Base-by-base conservation (phyloP, 2,113 vertebrate genomes). In the Trematocara nigrifrons region DNA sequence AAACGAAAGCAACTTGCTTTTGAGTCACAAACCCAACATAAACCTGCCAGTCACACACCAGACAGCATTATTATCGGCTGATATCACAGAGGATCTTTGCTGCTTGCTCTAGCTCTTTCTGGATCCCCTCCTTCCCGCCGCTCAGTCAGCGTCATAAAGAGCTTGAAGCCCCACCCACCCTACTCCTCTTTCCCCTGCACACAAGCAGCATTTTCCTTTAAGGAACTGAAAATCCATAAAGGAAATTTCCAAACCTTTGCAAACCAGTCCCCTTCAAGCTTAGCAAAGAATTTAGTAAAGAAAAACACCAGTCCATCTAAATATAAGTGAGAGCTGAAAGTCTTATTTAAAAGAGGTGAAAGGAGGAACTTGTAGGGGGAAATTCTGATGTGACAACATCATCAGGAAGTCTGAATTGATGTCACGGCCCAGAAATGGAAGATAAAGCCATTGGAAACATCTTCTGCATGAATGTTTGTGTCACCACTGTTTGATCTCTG, bases 381-480 rank as follows among this genome's bases (percentile, higher is more conserved):
- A 76, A 76, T 33, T 76, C 47, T 29, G 18, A 54, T 85, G 35
- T 82, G 71, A 83, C 71, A 51, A 47, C 52, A 54, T 83, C 40
- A 56, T 45, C 5, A 20, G 18, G 79, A 52, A 31, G 47, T 82
- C 56, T 64, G 71, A 82, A 54, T 8, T 26, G 49, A 86, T 89
- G 89, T 91, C 89, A 92, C 33, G n/a, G 87, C 88, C 84, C 93
- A 93, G 92, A 94, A 94, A 87, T 93, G 86, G 87, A 94, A 91
- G 87, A 77, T 79, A 61, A 91, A 86, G 64, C 87, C 90, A 90
- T 92, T 91, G 90, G 87, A 90, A 79, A 74, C 64, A 79, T 56
- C n/a, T 47, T 61, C 15, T 92, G 94, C 94, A 94, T 95, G 93
- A 91, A 84, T 82, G 85, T 91, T 87, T 84, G 71, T 83, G 54